Evolutionary conservation across 2,113 vertebrate species (phyloP).

Genomic region (Varanus salvator): DNA sequence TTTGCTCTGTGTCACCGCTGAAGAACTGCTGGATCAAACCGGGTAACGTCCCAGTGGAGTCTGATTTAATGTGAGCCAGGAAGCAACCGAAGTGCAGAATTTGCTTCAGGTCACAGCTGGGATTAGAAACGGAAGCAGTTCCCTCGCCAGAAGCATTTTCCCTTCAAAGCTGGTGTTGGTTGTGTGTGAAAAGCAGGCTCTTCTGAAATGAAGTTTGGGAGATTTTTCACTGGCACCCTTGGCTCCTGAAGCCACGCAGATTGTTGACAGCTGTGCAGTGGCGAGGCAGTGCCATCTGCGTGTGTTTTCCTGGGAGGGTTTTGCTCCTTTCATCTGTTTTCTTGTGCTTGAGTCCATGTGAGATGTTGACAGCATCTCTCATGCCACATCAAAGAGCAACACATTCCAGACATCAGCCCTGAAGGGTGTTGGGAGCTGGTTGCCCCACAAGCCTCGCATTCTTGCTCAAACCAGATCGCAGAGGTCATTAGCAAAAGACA

Average conservation of each 20-base stretch:
- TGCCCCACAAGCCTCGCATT: too few species aligned
- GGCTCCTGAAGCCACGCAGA: neutral
- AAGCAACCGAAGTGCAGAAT: neutral
- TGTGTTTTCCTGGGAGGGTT: neutral
- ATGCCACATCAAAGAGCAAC: neutral
- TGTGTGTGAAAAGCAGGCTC: neutral
- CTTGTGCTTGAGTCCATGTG: neutral
- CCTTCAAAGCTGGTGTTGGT: neutral
- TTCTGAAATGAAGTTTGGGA: neutral
- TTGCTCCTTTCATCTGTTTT: neutral
- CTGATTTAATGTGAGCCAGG: neutral
- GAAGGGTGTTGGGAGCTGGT: neutral
- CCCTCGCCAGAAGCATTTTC: neutral
- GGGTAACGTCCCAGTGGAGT: neutral
- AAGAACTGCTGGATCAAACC: too few species aligned
- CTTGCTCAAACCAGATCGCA: too few species aligned
- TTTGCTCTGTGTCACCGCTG: neutral
- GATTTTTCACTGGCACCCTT: neutral
- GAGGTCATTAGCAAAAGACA: too few species aligned
- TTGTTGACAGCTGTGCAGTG: neutral
- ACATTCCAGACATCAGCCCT: neutral
- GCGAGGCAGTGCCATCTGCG: neutral
- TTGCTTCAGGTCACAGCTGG: neutral
- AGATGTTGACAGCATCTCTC: too few species aligned
- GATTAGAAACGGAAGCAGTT: neutral